phyloP scores from a whole-genome alignment of 1,140 invertebrate genomes.

The Sitobion miscanthi region DNA sequence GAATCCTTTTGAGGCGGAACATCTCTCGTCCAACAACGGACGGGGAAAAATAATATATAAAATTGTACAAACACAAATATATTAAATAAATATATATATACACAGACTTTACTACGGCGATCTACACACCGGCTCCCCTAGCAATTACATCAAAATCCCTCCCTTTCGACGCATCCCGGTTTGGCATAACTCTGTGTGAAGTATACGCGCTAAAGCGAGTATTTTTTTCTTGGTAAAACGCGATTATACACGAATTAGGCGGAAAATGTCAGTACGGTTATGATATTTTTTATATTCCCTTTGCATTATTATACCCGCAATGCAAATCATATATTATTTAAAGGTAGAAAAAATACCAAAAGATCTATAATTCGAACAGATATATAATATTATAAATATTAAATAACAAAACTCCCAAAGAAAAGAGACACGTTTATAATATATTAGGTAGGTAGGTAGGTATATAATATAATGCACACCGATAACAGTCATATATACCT shows the following conservation, averaged over 20 bases:
- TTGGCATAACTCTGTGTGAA: not conserved
- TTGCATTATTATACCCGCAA: no score
- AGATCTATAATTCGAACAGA: not conserved
- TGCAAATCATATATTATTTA: not conserved
- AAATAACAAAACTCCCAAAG: not conserved
- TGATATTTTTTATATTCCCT: not conserved
- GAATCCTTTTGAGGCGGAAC: slow-evolving; percentile 25
- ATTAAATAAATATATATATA: slow-evolving; percentile 17
- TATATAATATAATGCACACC: not conserved
- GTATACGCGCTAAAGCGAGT: not conserved
- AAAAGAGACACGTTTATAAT: not conserved
- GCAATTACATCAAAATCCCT: slow-evolving; percentile 9
- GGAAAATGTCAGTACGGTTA: not conserved
- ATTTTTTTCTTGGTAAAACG: not conserved
- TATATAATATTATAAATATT: not conserved
- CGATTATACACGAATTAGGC: not conserved
- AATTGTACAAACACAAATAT: not conserved
- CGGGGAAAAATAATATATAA: not conserved
- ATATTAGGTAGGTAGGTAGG: not conserved
- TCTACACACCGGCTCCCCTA: not conserved
- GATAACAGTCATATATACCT: not conserved
- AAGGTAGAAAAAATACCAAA: not conserved
- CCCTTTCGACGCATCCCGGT: not conserved
- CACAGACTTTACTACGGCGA: not conserved
- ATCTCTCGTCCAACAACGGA: not conserved